Evolutionary conservation across 2,888 invertebrate species (phyloP), one percentile per base, ranked within the genome.

Genomic region (Torymus texanus): DNA sequence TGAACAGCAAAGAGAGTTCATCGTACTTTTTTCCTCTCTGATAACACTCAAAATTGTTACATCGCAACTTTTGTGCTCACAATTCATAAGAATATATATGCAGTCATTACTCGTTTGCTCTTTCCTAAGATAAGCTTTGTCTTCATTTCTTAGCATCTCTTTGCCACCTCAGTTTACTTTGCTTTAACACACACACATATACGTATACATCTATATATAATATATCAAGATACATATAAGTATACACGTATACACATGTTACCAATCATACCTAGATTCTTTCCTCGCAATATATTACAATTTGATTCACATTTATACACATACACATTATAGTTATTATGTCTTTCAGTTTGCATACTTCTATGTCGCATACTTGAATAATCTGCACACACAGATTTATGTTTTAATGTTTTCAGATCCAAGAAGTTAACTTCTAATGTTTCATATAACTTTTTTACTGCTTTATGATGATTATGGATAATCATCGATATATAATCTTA

Each of bases 241-340:
- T 78, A 59, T 74, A 77, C 55, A 79, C 65, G 79, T 63, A 76
- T 73, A 68, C 68, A 58, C 50, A 71, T 66, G 68, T 66, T 72
- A 59, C 41, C 77, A 66, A 76, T 80, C 81, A 67, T 73, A 77
- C 79, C 59, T 80, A 79, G 70, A 74, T 56, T 62, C 68, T 78
- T 76, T 63, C 70, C 68, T 84, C 84, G 84, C 86, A 87, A 87
- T 88, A 88, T 87, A 87, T 87, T 87, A 88, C 88, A 88, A 83
- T 87, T 86, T 85, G 84, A 87, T 87, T 87, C 86, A 88, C 87
- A 87, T 87, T 86, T 87, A 87, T 87, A 88, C 87, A 87, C 84
- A 86, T 85, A 86, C 85, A 86, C 83, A 85, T 82, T 81, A 82
- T 83, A 79, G 82, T 83, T 78, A 81, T 81, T 81, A 82, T 76